Conservation (phyloP, 2,888 invertebrate genomes). For the Drosophila phalerata region DNA sequence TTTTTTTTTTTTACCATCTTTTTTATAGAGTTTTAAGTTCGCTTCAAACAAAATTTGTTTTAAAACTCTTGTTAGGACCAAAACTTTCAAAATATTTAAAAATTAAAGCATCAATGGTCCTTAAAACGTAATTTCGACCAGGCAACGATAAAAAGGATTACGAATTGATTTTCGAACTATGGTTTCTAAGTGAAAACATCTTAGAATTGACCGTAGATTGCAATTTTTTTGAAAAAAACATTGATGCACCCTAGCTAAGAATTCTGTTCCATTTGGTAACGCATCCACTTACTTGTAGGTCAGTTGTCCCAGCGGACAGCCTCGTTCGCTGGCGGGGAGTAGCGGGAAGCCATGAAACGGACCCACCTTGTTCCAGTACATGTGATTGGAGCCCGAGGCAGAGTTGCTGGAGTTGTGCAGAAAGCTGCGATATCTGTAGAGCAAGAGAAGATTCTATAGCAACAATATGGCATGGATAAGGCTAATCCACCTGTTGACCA, state of each 20-base stretch:
- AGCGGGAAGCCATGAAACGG: constrained; percentile 95
- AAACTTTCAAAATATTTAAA: too few relatives aligned
- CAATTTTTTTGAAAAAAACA: too few relatives aligned
- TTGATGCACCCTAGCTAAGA: neutral
- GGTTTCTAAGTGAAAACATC: too few relatives aligned
- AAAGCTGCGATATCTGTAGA: constrained; percentile 84
- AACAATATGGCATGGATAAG: neutral
- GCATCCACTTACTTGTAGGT: constrained; percentile 87
- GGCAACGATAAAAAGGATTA: too few relatives aligned
- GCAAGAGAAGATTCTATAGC: neutral
- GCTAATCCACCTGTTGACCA: constrained; percentile 82
- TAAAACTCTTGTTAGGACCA: too few relatives aligned
- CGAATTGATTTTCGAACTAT: too few relatives aligned
- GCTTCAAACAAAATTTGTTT: too few relatives aligned
- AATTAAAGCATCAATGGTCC: too few relatives aligned
- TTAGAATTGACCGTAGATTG: too few relatives aligned
- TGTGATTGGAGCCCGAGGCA: constrained; percentile 86
- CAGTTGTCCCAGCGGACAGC: constrained; percentile 94
- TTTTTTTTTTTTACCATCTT: too few relatives aligned
- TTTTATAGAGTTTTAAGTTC: too few relatives aligned
- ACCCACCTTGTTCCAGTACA: constrained; percentile 91
- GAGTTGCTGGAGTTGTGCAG: constrained; percentile 82
- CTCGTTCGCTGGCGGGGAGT: constrained; percentile 88
- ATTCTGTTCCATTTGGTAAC: neutral
- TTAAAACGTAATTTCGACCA: too few relatives aligned